Percentiles rank a stretch among this genome's conserved stretches.
Conservation (phyloP, 2,113 vertebrate species). For the Tympanuchus pallidicinctus region DNA sequence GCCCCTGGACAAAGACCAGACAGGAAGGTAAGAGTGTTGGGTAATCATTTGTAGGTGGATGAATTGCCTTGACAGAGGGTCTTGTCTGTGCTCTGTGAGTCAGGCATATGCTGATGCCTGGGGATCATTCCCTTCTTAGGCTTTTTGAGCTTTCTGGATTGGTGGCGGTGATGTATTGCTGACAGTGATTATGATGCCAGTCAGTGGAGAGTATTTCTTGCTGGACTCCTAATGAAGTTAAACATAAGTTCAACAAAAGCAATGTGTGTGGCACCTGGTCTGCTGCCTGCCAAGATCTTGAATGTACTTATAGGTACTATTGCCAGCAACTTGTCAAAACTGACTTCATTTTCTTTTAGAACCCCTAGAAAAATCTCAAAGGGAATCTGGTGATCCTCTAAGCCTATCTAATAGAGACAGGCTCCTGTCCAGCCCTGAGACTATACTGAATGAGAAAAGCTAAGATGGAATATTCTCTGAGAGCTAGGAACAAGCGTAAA, state of each 20-base stretch:
- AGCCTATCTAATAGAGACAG: neutral
- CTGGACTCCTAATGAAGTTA: neutral
- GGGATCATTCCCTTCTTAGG: neutral
- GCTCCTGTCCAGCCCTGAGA: neutral
- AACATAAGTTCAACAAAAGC: conserved; percentile 25
- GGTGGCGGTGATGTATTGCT: neutral
- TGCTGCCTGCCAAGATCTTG: conserved; percentile 28
- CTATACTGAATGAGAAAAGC: neutral
- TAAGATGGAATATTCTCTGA: neutral
- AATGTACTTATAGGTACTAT: neutral
- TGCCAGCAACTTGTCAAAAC: conserved; percentile 61
- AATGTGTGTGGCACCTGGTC: conserved; percentile 21
- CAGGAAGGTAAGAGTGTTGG: neutral
- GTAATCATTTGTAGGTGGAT: neutral
- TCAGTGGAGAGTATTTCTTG: neutral
- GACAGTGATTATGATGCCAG: neutral
- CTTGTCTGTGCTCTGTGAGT: neutral
- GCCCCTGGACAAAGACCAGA: neutral
- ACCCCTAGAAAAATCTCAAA: conserved; percentile 29
- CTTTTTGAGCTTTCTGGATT: neutral
- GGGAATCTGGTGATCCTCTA: neutral
- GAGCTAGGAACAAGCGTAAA: neutral
- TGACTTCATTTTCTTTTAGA: conserved; percentile 37
- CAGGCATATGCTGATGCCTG: neutral
- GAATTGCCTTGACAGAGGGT: neutral